Evolutionary conservation across 2,888 invertebrate genomes (phyloP), one percentile per base, ranked within the genome.

Genomic region (Sisyra terminalis): DNA sequence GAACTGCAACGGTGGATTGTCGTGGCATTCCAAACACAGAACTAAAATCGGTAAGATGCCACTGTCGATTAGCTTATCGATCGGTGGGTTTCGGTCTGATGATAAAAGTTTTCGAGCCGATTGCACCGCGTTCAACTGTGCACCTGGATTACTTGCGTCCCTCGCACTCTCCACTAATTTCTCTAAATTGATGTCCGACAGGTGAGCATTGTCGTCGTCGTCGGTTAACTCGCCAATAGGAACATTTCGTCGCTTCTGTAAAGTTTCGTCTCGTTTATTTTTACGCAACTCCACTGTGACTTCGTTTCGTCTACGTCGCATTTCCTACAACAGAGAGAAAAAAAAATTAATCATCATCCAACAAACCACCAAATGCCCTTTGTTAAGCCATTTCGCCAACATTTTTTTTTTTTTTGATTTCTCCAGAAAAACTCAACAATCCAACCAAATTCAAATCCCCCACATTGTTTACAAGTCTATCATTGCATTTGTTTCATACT

Each of bases 11-110:
- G 84, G 76, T 40, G 92, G 86, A 59, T 84, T 84, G 58, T 90
- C 86, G 53, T 84, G 75, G 53, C 82, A 75, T 50, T 83, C 77
- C 50, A 98, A 73, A 66, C 96, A 97, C 50, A 75, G 70, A 43
- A 94, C 90, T 36, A 44, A 36, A 54, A 94, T 85, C 39, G 97
- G 96, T 52, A 98, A 73, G 57, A 98, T 94, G 50, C 93, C 93
- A 59, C 88, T 87, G 36, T 78, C 70, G 53, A 98, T 97, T 50
- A 98, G 70, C 48, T 87, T 86, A 67, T 98, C 93, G 55, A 98
- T 97, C 15, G 98, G 97, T 50, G 98, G 98, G 71, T 97, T 97
- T 55, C 90, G 80, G 63, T 98, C 97, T 49, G 93, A 93, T 7
- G 96, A 97, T 29, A 98, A 70, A 52, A 98, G 70, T 65, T 96